These are phyloP conservation scores for Eupithecia dodoneata DNA, from an alignment of 2,888 invertebrate species.

Conservation along the genomic window DNA sequence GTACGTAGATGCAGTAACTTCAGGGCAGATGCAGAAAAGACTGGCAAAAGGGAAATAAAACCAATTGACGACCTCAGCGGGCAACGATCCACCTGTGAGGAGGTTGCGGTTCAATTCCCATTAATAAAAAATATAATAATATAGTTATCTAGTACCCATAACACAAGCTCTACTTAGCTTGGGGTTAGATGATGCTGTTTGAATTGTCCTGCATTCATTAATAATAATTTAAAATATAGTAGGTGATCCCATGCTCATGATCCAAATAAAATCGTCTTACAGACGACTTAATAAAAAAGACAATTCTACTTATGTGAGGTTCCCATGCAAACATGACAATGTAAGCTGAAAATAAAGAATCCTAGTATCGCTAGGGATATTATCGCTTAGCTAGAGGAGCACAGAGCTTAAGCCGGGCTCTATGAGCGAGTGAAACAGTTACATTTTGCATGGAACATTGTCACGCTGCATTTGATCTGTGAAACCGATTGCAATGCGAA, in stretches of 20 bases:
- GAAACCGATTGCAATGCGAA: conserved; percentile 20
- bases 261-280: background rate
- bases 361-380: background rate
- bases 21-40: background rate
- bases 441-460: conserved; percentile 46
- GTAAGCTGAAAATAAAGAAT: background rate
- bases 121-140: no score
- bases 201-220: no score
- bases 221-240: no score
- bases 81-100: no score
- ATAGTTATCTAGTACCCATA: no score
- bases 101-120: no score
- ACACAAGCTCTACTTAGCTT: no score
- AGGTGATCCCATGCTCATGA: background rate
- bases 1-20: background rate
- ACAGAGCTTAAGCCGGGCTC: conserved; percentile 17
- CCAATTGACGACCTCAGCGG: no score
- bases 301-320: background rate
- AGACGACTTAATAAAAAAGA: background rate
- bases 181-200: no score
- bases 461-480: conserved; percentile 43
- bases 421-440: conserved; percentile 49
- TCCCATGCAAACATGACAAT: background rate
- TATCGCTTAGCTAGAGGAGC: conserved; percentile 9
- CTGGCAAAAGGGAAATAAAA: background rate